Conservation (phyloP, 1,140 invertebrate genomes). For the Cotesia chilonis region DNA sequence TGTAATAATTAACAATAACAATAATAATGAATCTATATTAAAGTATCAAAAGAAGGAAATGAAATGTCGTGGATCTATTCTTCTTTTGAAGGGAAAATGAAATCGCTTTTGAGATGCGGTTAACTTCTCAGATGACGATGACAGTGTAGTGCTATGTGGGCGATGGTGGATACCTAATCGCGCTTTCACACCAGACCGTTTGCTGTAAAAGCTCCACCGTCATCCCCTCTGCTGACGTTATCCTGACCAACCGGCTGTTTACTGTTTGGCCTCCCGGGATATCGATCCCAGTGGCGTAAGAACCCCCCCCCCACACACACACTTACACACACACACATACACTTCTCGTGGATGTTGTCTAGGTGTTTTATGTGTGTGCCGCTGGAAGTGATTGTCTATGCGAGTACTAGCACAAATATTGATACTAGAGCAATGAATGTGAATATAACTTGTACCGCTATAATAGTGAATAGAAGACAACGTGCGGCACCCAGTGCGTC, state of each 20-base stretch:
- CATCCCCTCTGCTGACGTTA: slow-evolving; percentile 48
- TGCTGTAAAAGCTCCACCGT: slow-evolving; percentile 15
- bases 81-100: too few relatives aligned
- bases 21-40: too few relatives aligned
- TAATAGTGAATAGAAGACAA: slow-evolving; percentile 28
- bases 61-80: too few relatives aligned
- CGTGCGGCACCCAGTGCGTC: slow-evolving; percentile 27
- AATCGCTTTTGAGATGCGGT: too few relatives aligned
- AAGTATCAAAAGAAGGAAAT: too few relatives aligned
- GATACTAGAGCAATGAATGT: too few relatives aligned
- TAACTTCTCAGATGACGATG: too few relatives aligned
- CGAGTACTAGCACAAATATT: too few relatives aligned
- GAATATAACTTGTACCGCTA: not conserved
- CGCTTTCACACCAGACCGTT: slow-evolving; percentile 30
- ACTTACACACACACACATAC: not conserved
- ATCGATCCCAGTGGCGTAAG: slow-evolving; percentile 66
- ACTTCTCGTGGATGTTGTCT: too few relatives aligned
- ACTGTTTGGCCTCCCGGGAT: slow-evolving; percentile 67
- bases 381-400: too few relatives aligned
- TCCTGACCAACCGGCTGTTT: slow-evolving; percentile 67
- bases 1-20: too few relatives aligned
- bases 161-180: slow-evolving; percentile 22
- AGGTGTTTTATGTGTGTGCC: not conserved
- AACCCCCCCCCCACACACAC: slow-evolving; percentile 45
- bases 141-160: not conserved